A percentile compares a stretch with the other conserved stretches of the same genome.
These are phyloP conservation scores for Hippopotamyrus pictus DNA, from an alignment of 2,797 vertebrate species.

Conservation along the genomic window DNA sequence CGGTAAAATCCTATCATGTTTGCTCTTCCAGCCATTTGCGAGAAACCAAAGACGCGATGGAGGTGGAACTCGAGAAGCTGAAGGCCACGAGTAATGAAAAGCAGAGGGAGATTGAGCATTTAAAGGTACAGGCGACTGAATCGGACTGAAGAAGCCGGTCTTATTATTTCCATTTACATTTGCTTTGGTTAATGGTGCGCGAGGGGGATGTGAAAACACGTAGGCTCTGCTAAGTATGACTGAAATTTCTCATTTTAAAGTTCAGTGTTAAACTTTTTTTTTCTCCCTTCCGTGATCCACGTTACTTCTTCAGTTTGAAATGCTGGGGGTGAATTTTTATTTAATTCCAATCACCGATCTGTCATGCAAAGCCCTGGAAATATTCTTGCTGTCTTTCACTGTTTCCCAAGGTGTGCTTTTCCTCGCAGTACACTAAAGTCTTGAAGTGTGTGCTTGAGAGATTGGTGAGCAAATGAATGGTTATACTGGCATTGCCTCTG, in stretches of 20 bases:
- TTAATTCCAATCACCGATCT: slow-evolving; percentile 5
- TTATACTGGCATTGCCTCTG: slow-evolving; percentile 9
- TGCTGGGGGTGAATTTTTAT: slow-evolving; percentile 10
- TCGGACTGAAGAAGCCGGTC: neutral
- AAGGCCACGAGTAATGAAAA: slow-evolving; percentile 44
- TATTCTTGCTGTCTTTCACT: slow-evolving; percentile 4
- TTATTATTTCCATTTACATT: slow-evolving; percentile 19
- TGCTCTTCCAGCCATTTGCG: slow-evolving; percentile 49
- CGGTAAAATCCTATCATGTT: slow-evolving; percentile 8
- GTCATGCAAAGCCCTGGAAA: neutral
- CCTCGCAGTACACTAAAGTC: neutral
- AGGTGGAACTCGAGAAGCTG: slow-evolving; percentile 51
- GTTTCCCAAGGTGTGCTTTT: slow-evolving; percentile 5
- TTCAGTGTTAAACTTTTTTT: slow-evolving; percentile 4
- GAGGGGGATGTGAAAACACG: neutral
- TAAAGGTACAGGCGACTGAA: slow-evolving; percentile 50
- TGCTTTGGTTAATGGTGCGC: slow-evolving; percentile 7
- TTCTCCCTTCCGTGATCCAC: neutral
- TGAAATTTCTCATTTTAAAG: slow-evolving; percentile 12
- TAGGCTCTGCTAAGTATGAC: neutral
- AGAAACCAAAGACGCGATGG: slow-evolving; percentile 52
- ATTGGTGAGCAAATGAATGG: slow-evolving; percentile 5
- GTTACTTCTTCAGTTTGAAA: neutral
- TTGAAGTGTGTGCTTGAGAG: neutral
- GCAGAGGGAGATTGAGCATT: slow-evolving; percentile 43